Evolutionary conservation across 2,797 vertebrate genomes (phyloP), one percentile per base, ranked within the genome.

Genomic region (Peromyscus nudipes): DNA sequence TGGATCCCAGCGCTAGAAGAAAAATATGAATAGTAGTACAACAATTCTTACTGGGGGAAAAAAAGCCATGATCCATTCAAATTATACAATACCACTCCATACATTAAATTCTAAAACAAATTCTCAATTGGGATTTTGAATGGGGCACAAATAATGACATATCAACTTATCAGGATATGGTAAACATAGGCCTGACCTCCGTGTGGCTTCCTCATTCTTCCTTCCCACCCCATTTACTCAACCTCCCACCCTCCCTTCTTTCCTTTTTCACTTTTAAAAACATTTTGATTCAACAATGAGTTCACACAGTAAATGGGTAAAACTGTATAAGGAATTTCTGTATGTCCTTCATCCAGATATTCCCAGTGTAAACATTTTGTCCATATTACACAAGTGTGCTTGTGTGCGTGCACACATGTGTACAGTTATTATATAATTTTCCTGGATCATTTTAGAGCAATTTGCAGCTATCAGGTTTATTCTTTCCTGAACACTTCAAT

Each of bases 401-500:
- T 10, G 21, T 12, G 23, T 43, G 29, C 6, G 11, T 25, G 46
- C 29, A 11, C 6, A 57, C 5, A 60, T 17, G 60, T 62, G 34
- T 29, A 82, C 55, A 40, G 13, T 82, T 31, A 31, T 31, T 23
- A 31, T 31, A 19, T 64, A 64, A 21, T 34, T 65, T 46, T 84
- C 31, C 40, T 84, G 62, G 10, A 43, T 49, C 6, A 67, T 49
- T 85, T 64, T 40, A 65, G 29, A 65, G 9, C 31, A 19, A 67
- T 43, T 85, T 69, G 64, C 31, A 49, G 29, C 7, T 49, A 52
- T 64, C 27, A 57, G 75, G 17, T 4, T 31, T 4, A 88, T 86
- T 92, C 82, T 84, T 49, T 62, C 13, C 21, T 91, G 95, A 95
- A 89, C 46, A 92, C 11, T 77, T 94, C 55, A 88, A 49, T 31